These are phyloP conservation scores for Drosophila neutralis DNA, from an alignment of 2,888 invertebrate genomes.

Conservation along the genomic window DNA sequence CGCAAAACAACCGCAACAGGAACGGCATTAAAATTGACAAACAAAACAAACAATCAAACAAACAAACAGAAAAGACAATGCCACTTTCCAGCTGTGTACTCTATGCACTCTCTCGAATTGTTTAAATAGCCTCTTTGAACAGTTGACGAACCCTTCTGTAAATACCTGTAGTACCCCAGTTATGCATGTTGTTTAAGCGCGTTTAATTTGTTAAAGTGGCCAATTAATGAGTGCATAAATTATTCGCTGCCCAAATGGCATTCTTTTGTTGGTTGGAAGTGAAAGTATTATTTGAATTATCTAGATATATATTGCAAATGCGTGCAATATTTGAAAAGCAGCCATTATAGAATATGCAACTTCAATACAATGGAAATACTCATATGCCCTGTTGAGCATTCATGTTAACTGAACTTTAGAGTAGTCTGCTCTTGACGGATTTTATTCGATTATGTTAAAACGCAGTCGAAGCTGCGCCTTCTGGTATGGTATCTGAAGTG, in stretches of 20 bases:
- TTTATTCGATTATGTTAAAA: not conserved
- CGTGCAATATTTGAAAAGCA: not conserved
- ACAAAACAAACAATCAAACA: conserved; percentile 39
- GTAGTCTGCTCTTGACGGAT: not conserved
- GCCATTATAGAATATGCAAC: not conserved
- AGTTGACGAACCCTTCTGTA: conserved; percentile 62
- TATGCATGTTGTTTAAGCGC: conserved; percentile 49
- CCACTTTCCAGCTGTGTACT: conserved; percentile 21
- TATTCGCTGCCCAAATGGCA: conserved; percentile 28
- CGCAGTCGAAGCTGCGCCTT: not conserved
- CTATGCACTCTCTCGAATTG: conserved; percentile 55
- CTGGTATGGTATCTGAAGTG: not conserved
- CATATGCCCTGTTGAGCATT: conserved; percentile 6
- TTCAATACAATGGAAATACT: not conserved
- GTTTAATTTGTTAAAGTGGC: conserved; percentile 70
- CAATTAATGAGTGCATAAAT: conserved; percentile 66
- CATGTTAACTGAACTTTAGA: not conserved
- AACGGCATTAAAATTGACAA: conserved; percentile 62
- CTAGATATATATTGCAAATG: not conserved
- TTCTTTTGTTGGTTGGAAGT: conserved; percentile 4
- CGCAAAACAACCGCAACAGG: conserved; percentile 60
- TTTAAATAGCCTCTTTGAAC: conserved; percentile 66
- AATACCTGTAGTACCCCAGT: conserved; percentile 16
- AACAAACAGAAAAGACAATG: conserved; percentile 16
- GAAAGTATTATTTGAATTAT: not conserved